Evolutionary conservation across 2,888 invertebrate genomes (phyloP).

Genomic region (Synanthedon tipuliformis): DNA sequence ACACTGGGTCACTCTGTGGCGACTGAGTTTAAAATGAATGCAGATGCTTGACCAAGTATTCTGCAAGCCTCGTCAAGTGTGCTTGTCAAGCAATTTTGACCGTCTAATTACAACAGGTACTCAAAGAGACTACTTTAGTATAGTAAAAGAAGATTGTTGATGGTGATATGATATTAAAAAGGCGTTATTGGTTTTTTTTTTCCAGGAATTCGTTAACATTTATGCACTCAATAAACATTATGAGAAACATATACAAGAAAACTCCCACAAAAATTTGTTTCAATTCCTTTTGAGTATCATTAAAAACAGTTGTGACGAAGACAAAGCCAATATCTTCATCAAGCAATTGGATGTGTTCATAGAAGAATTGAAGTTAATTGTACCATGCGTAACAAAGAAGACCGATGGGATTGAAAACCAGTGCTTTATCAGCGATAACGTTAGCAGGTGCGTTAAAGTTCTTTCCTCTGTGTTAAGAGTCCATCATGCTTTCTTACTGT

Average conservation of each 20-base stretch:
- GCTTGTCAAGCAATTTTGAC: no score
- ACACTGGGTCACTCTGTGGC: no score
- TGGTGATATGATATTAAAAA: no score
- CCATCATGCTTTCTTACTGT: no score
- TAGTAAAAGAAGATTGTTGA: no score
- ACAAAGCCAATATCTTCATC: slow-evolving; percentile 43
- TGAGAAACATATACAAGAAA: slow-evolving; percentile 45
- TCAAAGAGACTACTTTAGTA: no score
- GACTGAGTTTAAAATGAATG: no score
- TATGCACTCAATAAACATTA: slow-evolving; percentile 56
- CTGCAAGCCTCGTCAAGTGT: no score
- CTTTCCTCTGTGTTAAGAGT: no score
- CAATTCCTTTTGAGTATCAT: slow-evolving; percentile 51
- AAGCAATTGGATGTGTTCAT: slow-evolving; percentile 51
- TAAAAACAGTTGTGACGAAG: slow-evolving; percentile 35
- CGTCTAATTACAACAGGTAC: no score
- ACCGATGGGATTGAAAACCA: slow-evolving; percentile 23
- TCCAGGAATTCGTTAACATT: slow-evolving; percentile 50
- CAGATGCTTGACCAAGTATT: no score
- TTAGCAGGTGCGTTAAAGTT: slow-evolving; percentile 33
- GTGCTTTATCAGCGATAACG: slow-evolving; percentile 48
- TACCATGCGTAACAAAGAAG: slow-evolving; percentile 45
- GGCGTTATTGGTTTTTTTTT: slow-evolving; percentile 1
- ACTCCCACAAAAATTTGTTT: slow-evolving; percentile 49
- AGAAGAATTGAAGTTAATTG: slow-evolving; percentile 37